These are phyloP conservation scores for Tiliqua scincoides DNA, from an alignment of 2,113 vertebrate species.

Conservation along the genomic window DNA sequence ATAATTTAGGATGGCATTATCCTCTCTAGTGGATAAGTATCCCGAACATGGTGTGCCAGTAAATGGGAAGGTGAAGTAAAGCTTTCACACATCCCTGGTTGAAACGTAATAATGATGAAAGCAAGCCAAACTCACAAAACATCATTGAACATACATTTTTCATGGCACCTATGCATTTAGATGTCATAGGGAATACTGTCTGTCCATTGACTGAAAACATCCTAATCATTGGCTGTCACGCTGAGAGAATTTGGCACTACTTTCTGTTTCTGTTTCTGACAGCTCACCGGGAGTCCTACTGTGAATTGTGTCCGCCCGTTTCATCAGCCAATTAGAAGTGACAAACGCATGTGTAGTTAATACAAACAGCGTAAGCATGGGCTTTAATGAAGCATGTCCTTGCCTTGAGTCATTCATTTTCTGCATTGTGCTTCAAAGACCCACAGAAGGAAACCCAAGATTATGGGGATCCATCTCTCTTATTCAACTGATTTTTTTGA, in stretches of 20 bases:
- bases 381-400: slow-evolving; percentile 54
- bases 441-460: slow-evolving; percentile 25
- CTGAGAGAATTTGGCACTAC: slow-evolving; percentile 59
- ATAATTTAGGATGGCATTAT: neutral
- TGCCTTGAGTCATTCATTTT: slow-evolving; percentile 46
- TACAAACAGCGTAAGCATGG: slow-evolving; percentile 43
- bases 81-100: neutral
- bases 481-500: neutral
- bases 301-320: slow-evolving; percentile 58
- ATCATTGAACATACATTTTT: slow-evolving; percentile 35
- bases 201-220: slow-evolving; percentile 66
- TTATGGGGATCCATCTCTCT: neutral
- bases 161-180: slow-evolving; percentile 57
- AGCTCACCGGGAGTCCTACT: slow-evolving; percentile 61
- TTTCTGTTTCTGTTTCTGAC: slow-evolving; percentile 69
- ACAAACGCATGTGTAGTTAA: slow-evolving; percentile 70
- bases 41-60: neutral
- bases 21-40: neutral
- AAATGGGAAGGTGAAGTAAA: neutral
- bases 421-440: slow-evolving; percentile 41
- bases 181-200: slow-evolving; percentile 62
- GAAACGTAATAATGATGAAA: neutral
- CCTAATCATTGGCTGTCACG: slow-evolving; percentile 61
- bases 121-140: neutral
- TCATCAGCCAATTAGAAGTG: slow-evolving; percentile 64